Base-by-base conservation (phyloP, 2,888 invertebrate species). In the Pandemis corylana region DNA sequence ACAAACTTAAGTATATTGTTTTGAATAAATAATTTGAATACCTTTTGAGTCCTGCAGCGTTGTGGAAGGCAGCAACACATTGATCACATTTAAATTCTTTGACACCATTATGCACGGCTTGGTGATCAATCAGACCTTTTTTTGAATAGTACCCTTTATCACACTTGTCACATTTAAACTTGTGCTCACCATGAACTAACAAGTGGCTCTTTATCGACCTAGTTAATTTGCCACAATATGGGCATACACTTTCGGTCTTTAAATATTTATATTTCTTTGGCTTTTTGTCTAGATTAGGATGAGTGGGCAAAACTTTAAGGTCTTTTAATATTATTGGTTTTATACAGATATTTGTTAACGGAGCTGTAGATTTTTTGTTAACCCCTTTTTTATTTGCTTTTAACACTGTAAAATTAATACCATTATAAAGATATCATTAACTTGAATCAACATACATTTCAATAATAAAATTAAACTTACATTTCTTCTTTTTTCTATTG, bases 151-250 rank as follows among this genome's bases (percentile, higher is more conserved):
- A 92, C 49, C 72, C 73, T 78, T 85, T 89, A 1, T 71, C 4
- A 78, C 91, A 92, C 56, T 79, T 67, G 28, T 87, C 82, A 81
- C 92, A 92, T 81, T 87, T 87, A 73, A 82, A 86, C 72, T 80
- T 83, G 73, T 76, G 85, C 49, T 83, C 85, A 46, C 81, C 83
- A 76, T 91, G 91, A 65, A 72, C 41, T 41, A 85, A 75, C 46
- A 88, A 76, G 77, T 91, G 91, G n/a, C 6, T 5, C 68, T 83
- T 82, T n/a, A 90, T 49, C 15, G 76, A 36, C 53, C 67, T 80
- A 5, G 78, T 79, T 76, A 87, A 72, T 80, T 85, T 89, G 3
- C 91, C 92, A 82, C 92, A 91, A 68, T 86, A 81, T 13, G 89
- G 86, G 74, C 92, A 92, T 71, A 92, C 82, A 61, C 80, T 73